Evolutionary conservation across 1,140 invertebrate genomes (phyloP).

Genomic region (Physella acuta): DNA sequence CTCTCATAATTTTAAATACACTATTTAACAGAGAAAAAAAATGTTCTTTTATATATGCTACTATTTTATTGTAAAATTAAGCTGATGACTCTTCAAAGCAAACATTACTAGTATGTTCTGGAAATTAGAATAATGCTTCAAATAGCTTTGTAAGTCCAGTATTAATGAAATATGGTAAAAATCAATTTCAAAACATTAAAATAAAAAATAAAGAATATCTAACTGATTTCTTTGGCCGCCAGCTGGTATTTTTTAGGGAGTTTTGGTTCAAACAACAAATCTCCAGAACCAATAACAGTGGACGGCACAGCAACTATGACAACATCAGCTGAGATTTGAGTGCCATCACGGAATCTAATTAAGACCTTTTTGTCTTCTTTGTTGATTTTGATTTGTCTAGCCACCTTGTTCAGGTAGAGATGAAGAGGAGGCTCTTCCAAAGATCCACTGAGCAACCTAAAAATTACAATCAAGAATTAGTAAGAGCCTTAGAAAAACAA

Average conservation of each 20-base stretch:
- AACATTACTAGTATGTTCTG: too few relatives aligned
- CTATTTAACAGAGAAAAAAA: neutral
- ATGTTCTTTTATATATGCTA: too few relatives aligned
- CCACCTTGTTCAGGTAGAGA: conserved; percentile 36
- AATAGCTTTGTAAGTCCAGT: too few relatives aligned
- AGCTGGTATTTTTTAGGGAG: conserved; percentile 31
- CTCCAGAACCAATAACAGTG: conserved; percentile 32
- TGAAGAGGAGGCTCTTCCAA: conserved; percentile 32
- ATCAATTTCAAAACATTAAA: too few relatives aligned
- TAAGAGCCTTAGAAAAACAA: neutral
- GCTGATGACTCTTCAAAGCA: too few relatives aligned
- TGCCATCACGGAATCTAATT: conserved; percentile 36
- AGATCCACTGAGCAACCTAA: conserved; percentile 32
- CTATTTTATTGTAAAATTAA: too few relatives aligned
- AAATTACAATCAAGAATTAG: neutral
- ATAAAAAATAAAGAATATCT: too few relatives aligned
- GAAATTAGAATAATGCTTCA: too few relatives aligned
- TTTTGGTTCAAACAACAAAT: conserved; percentile 39
- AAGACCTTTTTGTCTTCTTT: conserved; percentile 34
- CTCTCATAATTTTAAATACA: neutral
- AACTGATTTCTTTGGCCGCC: conserved; percentile 33
- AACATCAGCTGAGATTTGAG: conserved; percentile 36
- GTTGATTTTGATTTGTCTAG: conserved; percentile 39
- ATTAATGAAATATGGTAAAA: too few relatives aligned
- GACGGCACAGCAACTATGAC: conserved; percentile 45